phyloP scores from a whole-genome alignment of 2,888 invertebrate species.

The Dexiosoma caninum region DNA sequence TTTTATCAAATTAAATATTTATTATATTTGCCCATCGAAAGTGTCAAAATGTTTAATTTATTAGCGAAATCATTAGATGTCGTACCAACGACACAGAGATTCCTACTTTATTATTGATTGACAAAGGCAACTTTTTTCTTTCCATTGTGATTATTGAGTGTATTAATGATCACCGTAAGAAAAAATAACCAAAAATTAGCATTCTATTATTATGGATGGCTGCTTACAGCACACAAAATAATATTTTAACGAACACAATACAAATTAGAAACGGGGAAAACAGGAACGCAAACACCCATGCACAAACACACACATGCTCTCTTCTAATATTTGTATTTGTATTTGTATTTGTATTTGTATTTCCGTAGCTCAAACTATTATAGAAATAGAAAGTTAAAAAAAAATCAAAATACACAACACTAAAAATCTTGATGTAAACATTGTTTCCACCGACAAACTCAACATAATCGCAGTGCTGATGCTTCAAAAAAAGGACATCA shows the following conservation, averaged over 20 bases:
- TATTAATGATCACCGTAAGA: conserved; percentile 51
- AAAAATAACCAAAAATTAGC: conserved; percentile 69
- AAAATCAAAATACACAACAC: conserved; percentile 31
- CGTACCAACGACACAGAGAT: not conserved
- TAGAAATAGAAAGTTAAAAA: conserved; percentile 44
- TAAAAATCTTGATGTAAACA: conserved; percentile 31
- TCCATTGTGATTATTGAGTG: conserved; percentile 35
- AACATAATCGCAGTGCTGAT: conserved; percentile 8
- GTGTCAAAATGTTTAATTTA: conserved; percentile 74
- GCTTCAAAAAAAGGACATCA: conserved; percentile 10
- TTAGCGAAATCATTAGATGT: conserved; percentile 69
- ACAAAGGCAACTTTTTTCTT: conserved; percentile 34
- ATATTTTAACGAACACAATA: conserved; percentile 60
- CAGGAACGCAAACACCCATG: not conserved
- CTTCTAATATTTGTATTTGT: too few species aligned
- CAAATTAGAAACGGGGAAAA: conserved; percentile 47
- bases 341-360: too few species aligned
- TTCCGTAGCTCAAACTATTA: conserved; percentile 18
- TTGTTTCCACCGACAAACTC: conserved; percentile 35
- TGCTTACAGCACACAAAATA: conserved; percentile 39
- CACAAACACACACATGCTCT: not conserved
- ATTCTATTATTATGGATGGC: conserved; percentile 67
- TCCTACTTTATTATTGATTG: conserved; percentile 27
- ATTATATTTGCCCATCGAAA: conserved; percentile 49
- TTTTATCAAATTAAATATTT: conserved; percentile 32